phyloP scores from a whole-genome alignment of 2,888 invertebrate species.

The Spilarctia lutea region DNA sequence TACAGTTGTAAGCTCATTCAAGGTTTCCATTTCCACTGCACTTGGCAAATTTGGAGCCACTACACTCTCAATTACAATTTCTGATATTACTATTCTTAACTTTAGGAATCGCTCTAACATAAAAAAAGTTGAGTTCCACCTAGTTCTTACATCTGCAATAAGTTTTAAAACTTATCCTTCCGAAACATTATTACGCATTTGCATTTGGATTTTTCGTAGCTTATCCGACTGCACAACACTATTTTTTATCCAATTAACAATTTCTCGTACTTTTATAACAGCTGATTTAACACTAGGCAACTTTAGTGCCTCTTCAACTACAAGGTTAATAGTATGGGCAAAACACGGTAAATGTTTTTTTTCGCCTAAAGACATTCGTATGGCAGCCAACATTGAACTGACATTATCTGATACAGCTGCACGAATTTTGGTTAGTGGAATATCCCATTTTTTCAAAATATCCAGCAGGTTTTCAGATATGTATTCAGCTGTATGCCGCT shows the following conservation, averaged over 20 bases:
- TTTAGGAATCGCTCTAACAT: slow-evolving; percentile 46
- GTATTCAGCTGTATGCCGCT: slow-evolving; percentile 36
- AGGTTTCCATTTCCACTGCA: background rate
- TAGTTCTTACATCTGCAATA: slow-evolving; percentile 42
- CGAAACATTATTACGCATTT: slow-evolving; percentile 42
- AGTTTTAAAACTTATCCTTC: slow-evolving; percentile 41
- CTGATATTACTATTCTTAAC: slow-evolving; percentile 39
- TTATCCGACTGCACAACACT: slow-evolving; percentile 29
- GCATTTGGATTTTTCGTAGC: slow-evolving; percentile 46
- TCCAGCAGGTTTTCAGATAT: slow-evolving; percentile 35
- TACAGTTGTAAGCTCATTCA: slow-evolving; percentile 33
- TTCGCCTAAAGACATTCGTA: slow-evolving; percentile 45
- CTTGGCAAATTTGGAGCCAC: background rate
- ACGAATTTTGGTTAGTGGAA: slow-evolving; percentile 31
- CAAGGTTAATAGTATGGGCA: too few species aligned
- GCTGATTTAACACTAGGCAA: too few species aligned
- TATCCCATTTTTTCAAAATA: slow-evolving; percentile 47
- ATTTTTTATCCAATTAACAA: slow-evolving; percentile 43
- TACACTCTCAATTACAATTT: slow-evolving; percentile 11
- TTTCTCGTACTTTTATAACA: too few species aligned
- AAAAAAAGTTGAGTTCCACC: slow-evolving; percentile 46
- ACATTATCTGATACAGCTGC: slow-evolving; percentile 17
- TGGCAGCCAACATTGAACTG: slow-evolving; percentile 34
- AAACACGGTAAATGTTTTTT: slow-evolving; percentile 50
- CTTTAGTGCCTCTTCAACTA: too few species aligned